Percentiles rank a stretch among this genome's conserved stretches.
phyloP scores from a whole-genome alignment of 2,888 invertebrate species.

The Elysia crispata region DNA sequence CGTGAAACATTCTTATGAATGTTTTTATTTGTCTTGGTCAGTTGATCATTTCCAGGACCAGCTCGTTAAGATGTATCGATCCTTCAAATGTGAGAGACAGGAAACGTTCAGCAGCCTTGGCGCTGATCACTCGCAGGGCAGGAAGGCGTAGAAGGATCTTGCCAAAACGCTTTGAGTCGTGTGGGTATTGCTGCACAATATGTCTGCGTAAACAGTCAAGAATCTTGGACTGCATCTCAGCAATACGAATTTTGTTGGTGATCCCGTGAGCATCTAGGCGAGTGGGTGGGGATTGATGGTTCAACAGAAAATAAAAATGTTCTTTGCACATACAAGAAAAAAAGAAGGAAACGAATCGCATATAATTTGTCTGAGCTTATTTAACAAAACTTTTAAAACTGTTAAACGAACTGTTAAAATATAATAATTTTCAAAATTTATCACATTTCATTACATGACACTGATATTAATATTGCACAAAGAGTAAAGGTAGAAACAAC shows the following conservation, averaged over 20 bases:
- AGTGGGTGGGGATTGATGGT: too few relatives aligned
- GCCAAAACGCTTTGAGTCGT: constrained; percentile 71
- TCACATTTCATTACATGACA: too few relatives aligned
- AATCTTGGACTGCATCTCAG: constrained; percentile 70
- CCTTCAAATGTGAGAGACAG: constrained; percentile 74
- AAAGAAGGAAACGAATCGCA: too few relatives aligned
- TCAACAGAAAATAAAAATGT: too few relatives aligned
- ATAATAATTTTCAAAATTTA: too few relatives aligned
- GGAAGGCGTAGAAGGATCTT: constrained; percentile 75
- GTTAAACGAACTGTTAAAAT: too few relatives aligned
- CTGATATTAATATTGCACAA: too few relatives aligned
- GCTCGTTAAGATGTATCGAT: constrained; percentile 73
- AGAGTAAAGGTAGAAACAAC: too few relatives aligned
- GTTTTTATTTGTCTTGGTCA: constrained; percentile 45
- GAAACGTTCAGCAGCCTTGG: constrained; percentile 76
- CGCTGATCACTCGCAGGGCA: constrained; percentile 74
- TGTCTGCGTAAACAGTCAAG: constrained; percentile 74
- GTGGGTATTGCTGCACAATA: constrained; percentile 64
- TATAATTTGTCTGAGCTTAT: too few relatives aligned
- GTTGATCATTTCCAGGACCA: constrained; percentile 76
- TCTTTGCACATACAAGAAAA: too few relatives aligned
- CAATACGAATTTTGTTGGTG: constrained; percentile 69
- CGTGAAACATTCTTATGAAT: constrained; percentile 2
- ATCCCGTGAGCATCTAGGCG: constrained; percentile 74
- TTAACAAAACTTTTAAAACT: too few relatives aligned